Conservation (phyloP, 2,113 vertebrate species). For the Ciconia boyciana region DNA sequence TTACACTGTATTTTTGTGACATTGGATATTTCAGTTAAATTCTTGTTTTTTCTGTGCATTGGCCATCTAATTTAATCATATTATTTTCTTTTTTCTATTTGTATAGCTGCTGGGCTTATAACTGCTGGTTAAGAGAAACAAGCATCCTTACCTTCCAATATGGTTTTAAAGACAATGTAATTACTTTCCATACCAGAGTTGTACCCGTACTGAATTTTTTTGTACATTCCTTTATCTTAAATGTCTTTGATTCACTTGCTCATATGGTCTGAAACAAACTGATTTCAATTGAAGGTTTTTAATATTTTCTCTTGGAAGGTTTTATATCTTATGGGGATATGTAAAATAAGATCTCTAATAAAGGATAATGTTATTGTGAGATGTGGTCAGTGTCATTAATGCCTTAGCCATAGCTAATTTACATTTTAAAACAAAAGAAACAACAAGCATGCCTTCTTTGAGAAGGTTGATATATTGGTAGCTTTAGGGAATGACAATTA, state of each 20-base stretch:
- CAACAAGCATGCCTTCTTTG: not conserved
- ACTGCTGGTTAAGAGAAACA: conserved; percentile 39
- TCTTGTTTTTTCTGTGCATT: not conserved
- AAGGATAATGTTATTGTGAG: conserved; percentile 68
- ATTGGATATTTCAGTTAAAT: not conserved
- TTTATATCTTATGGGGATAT: conserved; percentile 79
- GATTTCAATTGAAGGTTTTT: conserved; percentile 65
- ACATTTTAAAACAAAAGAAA: not conserved
- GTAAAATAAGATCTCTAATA: conserved; percentile 78
- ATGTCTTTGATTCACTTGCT: conserved; percentile 56
- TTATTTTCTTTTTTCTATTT: not conserved
- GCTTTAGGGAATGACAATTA: not conserved
- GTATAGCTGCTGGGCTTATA: conserved; percentile 5
- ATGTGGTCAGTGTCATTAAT: conserved; percentile 9
- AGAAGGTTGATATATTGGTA: not conserved
- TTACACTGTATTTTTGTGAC: not conserved
- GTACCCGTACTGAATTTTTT: not conserved
- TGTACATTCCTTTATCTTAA: conserved; percentile 34
- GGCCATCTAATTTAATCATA: not conserved
- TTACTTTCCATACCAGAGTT: conserved; percentile 37
- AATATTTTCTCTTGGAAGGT: conserved; percentile 75
- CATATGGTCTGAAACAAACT: conserved; percentile 64
- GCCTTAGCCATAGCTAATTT: not conserved
- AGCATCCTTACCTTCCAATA: conserved; percentile 42
- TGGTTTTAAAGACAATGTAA: conserved; percentile 46